Conservation (phyloP, 1,140 invertebrate genomes). For the Pseudachorutes palmiensis region DNA sequence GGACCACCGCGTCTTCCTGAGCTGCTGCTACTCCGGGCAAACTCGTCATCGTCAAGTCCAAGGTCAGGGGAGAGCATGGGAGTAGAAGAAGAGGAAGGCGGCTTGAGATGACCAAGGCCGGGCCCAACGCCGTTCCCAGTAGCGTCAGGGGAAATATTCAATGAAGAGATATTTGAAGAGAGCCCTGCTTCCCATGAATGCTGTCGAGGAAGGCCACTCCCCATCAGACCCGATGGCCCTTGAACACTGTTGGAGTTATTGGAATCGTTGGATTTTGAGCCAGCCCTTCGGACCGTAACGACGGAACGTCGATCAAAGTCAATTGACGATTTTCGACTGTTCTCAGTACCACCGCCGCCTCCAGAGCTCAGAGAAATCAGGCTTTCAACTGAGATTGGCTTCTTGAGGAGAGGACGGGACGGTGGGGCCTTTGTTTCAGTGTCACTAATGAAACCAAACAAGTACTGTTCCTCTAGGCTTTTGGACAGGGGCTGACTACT, state of each 20-base stretch:
- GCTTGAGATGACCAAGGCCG: background rate
- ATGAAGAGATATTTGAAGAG: background rate
- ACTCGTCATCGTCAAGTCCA: conserved; percentile 17
- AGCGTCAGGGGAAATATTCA: background rate
- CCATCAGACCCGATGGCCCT: no score
- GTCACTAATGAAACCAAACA: conserved; percentile 32
- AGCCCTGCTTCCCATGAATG: conserved; percentile 35
- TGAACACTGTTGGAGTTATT: background rate
- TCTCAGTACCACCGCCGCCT: conserved; percentile 12
- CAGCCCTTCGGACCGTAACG: conserved; percentile 34
- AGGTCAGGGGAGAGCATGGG: conserved; percentile 23
- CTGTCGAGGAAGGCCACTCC: conserved; percentile 23
- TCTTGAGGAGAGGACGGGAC: conserved; percentile 13
- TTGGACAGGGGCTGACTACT: conserved; percentile 22
- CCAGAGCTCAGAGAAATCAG: conserved; percentile 31
- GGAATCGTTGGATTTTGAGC: conserved; percentile 28
- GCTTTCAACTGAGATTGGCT: conserved; percentile 32
- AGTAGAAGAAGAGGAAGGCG: conserved; percentile 17
- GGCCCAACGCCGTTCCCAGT: no score
- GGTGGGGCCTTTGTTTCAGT: conserved; percentile 29
- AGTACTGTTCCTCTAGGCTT: conserved; percentile 35
- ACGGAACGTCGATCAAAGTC: conserved; percentile 37
- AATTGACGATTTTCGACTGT: conserved; percentile 34
- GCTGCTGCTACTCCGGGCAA: conserved; percentile 16
- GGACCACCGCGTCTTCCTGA: conserved; percentile 11